phyloP scores from a whole-genome alignment of 2,888 invertebrate genomes.

The Monochamus alternatus region DNA sequence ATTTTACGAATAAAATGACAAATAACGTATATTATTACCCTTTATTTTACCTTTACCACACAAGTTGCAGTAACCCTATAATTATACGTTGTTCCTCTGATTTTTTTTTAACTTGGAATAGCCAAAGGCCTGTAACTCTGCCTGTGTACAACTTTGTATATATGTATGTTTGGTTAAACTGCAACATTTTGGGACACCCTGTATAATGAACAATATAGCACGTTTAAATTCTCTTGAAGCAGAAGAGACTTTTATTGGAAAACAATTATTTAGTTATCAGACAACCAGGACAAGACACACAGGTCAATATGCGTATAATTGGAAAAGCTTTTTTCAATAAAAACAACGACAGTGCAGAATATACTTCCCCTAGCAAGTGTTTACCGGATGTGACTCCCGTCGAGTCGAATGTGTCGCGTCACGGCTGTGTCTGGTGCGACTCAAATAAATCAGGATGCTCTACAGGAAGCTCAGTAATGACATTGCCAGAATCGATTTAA shows the following conservation, averaged over 20 bases:
- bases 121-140: no score
- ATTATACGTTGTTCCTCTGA: no score
- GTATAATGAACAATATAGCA: not conserved
- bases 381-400: not conserved
- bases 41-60: no score
- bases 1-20: not conserved
- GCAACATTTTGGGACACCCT: no score
- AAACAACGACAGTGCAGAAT: not conserved
- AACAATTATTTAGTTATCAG: not conserved
- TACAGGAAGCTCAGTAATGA: not conserved
- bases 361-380: not conserved
- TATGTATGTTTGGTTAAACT: no score
- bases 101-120: no score
- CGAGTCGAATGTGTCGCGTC: not conserved
- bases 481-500: not conserved
- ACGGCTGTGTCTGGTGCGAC: not conserved
- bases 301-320: constrained; percentile 3
- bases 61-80: no score
- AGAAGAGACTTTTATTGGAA: constrained; percentile 13
- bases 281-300: not conserved
- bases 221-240: not conserved
- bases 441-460: not conserved
- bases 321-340: constrained; percentile 9
- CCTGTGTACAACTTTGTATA: no score
- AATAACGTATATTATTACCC: no score